phyloP scores from a whole-genome alignment of 2,113 vertebrate species.

The Mesocricetus auratus region DNA sequence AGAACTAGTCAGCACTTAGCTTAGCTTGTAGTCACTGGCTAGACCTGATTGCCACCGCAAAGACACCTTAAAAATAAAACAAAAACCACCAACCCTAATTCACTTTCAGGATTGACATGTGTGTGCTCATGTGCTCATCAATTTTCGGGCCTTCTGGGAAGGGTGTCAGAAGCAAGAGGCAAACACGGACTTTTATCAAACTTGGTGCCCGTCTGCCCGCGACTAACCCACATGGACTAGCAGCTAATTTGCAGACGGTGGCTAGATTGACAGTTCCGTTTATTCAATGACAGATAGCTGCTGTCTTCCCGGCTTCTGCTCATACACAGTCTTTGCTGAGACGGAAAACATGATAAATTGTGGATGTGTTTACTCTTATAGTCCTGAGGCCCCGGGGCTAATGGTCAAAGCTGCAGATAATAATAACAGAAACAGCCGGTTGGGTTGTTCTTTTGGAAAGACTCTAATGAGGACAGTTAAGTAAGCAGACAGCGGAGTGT shows the following conservation, averaged over 20 bases:
- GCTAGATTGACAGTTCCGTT: not conserved
- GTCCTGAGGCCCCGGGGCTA: not conserved
- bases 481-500: rapidly evolving
- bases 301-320: not conserved
- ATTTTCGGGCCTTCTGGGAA: not conserved
- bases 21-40: not conserved
- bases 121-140: rapidly evolving
- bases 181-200: not conserved
- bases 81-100: not conserved
- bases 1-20: not conserved
- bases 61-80: not conserved
- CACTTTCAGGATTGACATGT: not conserved
- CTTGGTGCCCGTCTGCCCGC: rapidly evolving
- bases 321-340: not conserved
- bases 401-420: not conserved
- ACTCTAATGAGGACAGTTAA: not conserved
- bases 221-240: not conserved
- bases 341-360: not conserved
- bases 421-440: not conserved
- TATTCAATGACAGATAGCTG: slow-evolving; percentile 28
- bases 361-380: not conserved
- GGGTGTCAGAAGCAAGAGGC: not conserved
- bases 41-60: rapidly evolving
- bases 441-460: not conserved
- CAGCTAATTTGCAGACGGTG: not conserved